Conservation (phyloP, 2,888 invertebrate species). For the Acrobasis consociella region DNA sequence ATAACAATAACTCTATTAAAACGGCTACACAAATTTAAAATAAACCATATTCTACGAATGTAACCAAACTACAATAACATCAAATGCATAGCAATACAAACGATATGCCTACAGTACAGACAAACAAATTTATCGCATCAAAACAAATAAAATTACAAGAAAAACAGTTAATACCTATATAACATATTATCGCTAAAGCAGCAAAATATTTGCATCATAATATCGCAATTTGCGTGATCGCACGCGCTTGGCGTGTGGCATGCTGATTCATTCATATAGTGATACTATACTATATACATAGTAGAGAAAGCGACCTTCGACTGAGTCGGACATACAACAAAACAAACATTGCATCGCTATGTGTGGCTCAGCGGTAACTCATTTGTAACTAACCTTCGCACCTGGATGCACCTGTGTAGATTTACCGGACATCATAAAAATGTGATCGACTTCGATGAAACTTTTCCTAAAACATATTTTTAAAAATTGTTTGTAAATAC, state of each 20-base stretch:
- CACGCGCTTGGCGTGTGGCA: conserved; percentile 27
- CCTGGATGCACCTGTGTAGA: conserved; percentile 15
- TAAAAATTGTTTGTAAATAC: not conserved
- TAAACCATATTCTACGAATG: too few species aligned
- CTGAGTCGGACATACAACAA: conserved; percentile 43
- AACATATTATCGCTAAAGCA: not conserved
- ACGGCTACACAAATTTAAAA: too few species aligned
- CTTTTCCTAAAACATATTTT: too few species aligned
- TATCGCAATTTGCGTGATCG: conserved; percentile 38
- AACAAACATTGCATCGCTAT: conserved; percentile 48
- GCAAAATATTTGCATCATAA: conserved; percentile 12
- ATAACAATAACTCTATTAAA: too few species aligned
- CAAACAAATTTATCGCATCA: not conserved
- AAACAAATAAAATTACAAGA: not conserved
- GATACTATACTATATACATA: not conserved
- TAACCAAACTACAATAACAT: too few species aligned
- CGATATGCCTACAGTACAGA: too few species aligned
- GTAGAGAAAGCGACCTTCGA: conserved; percentile 67
- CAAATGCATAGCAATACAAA: too few species aligned
- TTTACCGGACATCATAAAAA: conserved; percentile 19
- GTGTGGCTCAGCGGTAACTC: conserved; percentile 47
- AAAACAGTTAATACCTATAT: not conserved
- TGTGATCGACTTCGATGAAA: too few species aligned
- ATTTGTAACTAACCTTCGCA: conserved; percentile 34
- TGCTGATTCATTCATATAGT: conserved; percentile 47